These are phyloP conservation scores for Antechinus stuartii DNA, from an alignment of 2,113 vertebrate genomes.

Conservation along the genomic window DNA sequence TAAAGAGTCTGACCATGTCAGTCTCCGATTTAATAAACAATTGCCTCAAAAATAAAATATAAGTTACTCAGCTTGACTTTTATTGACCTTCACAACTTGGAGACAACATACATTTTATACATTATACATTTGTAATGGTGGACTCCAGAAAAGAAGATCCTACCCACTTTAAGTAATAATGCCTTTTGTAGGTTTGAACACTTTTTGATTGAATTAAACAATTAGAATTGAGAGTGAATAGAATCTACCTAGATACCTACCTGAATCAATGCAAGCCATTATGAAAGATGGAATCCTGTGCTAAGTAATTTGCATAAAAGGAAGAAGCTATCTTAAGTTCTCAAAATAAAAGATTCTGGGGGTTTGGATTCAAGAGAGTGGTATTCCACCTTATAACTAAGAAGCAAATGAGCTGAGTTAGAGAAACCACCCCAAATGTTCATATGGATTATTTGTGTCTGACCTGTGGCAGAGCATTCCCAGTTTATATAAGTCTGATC, in stretches of 20 bases:
- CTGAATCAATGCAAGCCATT: background rate
- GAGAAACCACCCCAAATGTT: no score
- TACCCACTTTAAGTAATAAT: background rate
- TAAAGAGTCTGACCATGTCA: background rate
- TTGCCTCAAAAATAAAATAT: background rate
- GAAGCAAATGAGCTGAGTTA: background rate
- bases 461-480: no score
- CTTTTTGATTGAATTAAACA: background rate
- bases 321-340: background rate
- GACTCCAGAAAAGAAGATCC: background rate
- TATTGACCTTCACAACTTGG: background rate
- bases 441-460: no score
- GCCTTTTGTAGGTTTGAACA: background rate
- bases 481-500: no score
- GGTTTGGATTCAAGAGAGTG: background rate
- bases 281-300: background rate
- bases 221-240: background rate
- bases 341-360: background rate
- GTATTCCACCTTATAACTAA: background rate
- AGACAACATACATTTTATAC: background rate
- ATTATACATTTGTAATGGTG: background rate
- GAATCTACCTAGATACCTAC: background rate
- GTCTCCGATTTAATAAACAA: background rate
- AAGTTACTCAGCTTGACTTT: background rate
- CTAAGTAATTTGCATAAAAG: background rate